Base-by-base conservation (phyloP, 2,113 vertebrate species). In the Macroglossus sobrinus region DNA sequence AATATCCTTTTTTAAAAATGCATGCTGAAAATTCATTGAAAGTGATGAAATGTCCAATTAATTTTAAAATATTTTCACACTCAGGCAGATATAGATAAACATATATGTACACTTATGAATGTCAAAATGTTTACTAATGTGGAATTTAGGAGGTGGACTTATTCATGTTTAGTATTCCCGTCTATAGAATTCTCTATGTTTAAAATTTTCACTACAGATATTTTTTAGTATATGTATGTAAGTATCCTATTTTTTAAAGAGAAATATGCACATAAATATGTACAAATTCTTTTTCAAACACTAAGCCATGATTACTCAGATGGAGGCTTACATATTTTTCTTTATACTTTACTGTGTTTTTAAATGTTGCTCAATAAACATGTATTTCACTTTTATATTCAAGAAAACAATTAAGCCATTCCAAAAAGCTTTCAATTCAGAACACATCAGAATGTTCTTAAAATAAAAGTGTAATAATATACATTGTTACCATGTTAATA, bases 331-430 rank as follows among this genome's bases (percentile, higher is more conserved):
- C 4, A 74, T 3, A 40, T 3, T 91, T 13, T 45, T 55, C 24
- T 69, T 88, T 71, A 45, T 40, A 79, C 7, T 84, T 94, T 7
- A 82, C 5, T 78, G 7, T 64, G 33, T 47, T 61, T 91, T 53
- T 26, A 85, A 80, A 89, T 50, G 75, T 59, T 92, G 2, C 57
- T 21, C 57, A 75, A 26, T 84, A 19, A 76, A 53, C n/a, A 89
- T 50, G 26, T 10, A 86, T 86, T 93, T 95, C 61, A 86, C 50
- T 84, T 96, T 95, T 68, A 95, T 50, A 90, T 71, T 95, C 28
- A 68, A 57, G 3, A 69, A 80, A 88, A 50, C 64, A 71, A 61
- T 19, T 22, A 66, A 66, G 26, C n/a, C 71, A 94, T 59, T 78
- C 59, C 45, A 66, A 80, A 90, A 86, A 71, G 22, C 16, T 68